Evolutionary conservation across 2,888 invertebrate species (phyloP).

Genomic region (Dicyrtomina minuta): DNA sequence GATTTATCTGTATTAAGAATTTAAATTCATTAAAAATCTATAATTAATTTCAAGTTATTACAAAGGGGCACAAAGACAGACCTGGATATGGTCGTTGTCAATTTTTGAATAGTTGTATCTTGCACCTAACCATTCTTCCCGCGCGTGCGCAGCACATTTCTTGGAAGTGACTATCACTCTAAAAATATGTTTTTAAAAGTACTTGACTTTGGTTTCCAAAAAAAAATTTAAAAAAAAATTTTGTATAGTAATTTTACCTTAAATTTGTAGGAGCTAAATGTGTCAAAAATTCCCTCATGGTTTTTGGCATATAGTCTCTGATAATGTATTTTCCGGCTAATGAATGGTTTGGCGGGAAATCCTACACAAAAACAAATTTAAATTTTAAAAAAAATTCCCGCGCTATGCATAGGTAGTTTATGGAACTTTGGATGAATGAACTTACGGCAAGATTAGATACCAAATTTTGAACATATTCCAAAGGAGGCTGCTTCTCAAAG

Average conservation of each 20-base stretch:
- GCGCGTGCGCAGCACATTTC: slow-evolving; percentile 69
- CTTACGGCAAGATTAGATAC: slow-evolving; percentile 67
- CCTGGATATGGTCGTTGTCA: slow-evolving; percentile 65
- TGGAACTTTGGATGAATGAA: background rate
- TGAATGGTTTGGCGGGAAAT: slow-evolving; percentile 17
- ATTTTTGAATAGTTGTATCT: slow-evolving; percentile 71
- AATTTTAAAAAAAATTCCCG: background rate
- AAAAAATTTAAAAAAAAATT: no score
- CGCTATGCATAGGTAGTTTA: background rate
- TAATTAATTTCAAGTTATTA: no score
- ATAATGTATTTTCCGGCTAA: slow-evolving; percentile 16
- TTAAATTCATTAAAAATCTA: background rate
- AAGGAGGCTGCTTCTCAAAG: slow-evolving; percentile 79
- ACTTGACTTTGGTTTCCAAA: no score
- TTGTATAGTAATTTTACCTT: slow-evolving; percentile 57
- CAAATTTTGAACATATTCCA: slow-evolving; percentile 66
- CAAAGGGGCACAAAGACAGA: no score
- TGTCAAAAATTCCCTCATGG: slow-evolving; percentile 5
- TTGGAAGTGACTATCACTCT: slow-evolving; percentile 75
- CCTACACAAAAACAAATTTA: slow-evolving; percentile 2
- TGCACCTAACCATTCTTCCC: slow-evolving; percentile 89
- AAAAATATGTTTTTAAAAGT: background rate
- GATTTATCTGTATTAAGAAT: background rate
- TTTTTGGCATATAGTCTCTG: slow-evolving; percentile 12
- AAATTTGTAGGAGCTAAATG: slow-evolving; percentile 76